Conservation (phyloP, 2,888 invertebrate genomes). For the Uloborus plumipes region DNA sequence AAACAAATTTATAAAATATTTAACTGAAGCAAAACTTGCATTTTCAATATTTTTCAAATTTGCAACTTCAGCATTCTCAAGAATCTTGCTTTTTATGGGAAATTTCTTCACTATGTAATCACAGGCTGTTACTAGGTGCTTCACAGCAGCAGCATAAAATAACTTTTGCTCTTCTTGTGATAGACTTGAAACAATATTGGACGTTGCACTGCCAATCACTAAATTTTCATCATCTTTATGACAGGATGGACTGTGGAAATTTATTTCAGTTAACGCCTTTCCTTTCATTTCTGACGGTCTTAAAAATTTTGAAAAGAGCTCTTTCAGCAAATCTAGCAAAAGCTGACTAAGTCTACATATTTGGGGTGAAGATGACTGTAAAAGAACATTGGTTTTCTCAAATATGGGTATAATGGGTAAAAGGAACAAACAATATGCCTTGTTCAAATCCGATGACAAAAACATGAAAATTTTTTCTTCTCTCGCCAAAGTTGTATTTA, state of each 20-base stretch:
- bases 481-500: background rate
- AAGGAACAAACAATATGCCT: background rate
- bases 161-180: background rate
- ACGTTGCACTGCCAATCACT: background rate
- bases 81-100: background rate
- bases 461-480: background rate
- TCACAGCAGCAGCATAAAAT: background rate
- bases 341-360: background rate
- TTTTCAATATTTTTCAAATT: background rate
- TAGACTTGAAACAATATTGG: background rate
- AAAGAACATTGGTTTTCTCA: background rate
- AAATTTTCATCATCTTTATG: background rate
- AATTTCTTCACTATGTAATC: background rate
- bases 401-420: background rate
- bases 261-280: background rate
- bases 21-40: background rate
- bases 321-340: background rate
- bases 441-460: background rate
- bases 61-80: background rate
- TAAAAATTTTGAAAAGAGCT: background rate
- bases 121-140: background rate
- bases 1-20: constrained; percentile 1
- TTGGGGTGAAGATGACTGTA: background rate
- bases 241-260: background rate
- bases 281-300: background rate